These are phyloP conservation scores for Mya arenaria DNA, from an alignment of 1,140 invertebrate genomes.

Conservation along the genomic window DNA sequence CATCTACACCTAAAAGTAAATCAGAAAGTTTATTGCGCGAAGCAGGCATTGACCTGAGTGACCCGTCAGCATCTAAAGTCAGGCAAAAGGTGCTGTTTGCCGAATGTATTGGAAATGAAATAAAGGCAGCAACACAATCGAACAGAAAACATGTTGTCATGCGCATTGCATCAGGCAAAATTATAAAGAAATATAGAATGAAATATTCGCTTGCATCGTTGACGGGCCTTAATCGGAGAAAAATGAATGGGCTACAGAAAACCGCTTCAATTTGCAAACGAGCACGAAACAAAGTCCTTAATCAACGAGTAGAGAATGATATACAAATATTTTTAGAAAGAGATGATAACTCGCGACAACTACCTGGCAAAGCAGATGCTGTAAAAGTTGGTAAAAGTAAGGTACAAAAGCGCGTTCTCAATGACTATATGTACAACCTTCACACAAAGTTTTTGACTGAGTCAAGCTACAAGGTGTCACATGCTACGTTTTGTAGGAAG, in stretches of 20 bases:
- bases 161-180: neutral
- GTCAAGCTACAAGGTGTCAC: slow-evolving; percentile 23
- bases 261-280: neutral
- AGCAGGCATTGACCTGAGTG: neutral
- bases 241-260: neutral
- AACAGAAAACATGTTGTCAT: neutral
- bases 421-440: slow-evolving; percentile 46
- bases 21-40: neutral
- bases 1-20: slow-evolving; percentile 21
- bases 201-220: neutral
- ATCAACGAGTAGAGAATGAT: neutral
- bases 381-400: slow-evolving; percentile 6
- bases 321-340: neutral
- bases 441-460: slow-evolving; percentile 10
- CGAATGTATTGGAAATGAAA: slow-evolving; percentile 3
- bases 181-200: slow-evolving; percentile 20
- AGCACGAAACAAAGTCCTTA: neutral
- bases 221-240: neutral
- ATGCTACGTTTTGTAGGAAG: slow-evolving; percentile 19
- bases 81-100: slow-evolving; percentile 9
- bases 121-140: neutral
- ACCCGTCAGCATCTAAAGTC: neutral
- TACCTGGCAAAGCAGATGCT: slow-evolving; percentile 18
- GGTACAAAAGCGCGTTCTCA: slow-evolving; percentile 25
- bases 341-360: slow-evolving; percentile 30